Conservation (phyloP, 2,888 invertebrate genomes). For the Halictus quadricinctus region DNA sequence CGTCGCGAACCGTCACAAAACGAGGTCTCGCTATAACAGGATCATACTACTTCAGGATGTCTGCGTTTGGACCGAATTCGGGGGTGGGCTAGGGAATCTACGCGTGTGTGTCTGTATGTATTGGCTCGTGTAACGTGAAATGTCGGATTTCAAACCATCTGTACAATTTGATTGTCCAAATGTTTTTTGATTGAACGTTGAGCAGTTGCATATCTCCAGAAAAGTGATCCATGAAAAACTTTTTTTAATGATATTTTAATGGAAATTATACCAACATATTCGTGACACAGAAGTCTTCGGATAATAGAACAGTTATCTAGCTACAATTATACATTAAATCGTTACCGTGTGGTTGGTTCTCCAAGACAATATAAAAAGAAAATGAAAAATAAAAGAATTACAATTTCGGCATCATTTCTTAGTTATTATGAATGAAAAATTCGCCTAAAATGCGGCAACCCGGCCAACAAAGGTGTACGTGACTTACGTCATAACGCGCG, state of each 20-base stretch:
- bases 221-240: neutral
- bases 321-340: no score
- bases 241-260: no score
- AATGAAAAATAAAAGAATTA: no score
- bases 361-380: no score
- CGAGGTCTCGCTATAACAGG: neutral
- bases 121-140: neutral
- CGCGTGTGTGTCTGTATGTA: slow-evolving; percentile 2
- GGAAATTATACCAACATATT: neutral
- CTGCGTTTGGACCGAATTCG: slow-evolving; percentile 15
- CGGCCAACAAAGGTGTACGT: no score
- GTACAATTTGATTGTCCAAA: neutral
- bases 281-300: neutral
- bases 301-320: neutral
- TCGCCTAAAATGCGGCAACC: no score
- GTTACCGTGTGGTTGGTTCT: no score
- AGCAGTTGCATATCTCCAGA: neutral
- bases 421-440: no score
- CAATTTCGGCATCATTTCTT: no score
- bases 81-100: neutral
- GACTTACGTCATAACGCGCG: no score
- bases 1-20: neutral
- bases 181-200: neutral
- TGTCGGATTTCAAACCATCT: neutral
- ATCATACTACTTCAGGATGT: slow-evolving; percentile 21